Percentiles rank a stretch among this genome's conserved stretches.
phyloP scores from a whole-genome alignment of 2,888 invertebrate genomes.

The Apamea sordens region DNA sequence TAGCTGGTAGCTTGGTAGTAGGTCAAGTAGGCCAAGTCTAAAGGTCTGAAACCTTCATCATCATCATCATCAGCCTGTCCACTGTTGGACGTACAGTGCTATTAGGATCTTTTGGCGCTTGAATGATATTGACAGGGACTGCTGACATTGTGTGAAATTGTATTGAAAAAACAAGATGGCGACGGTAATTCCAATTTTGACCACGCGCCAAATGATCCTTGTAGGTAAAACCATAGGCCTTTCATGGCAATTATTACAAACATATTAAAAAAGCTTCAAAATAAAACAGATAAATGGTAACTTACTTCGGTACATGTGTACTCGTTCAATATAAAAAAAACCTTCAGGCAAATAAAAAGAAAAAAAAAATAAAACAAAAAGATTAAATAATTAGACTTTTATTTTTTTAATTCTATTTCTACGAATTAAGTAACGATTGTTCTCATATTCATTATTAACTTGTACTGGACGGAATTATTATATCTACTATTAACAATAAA shows the following conservation, averaged over 20 bases:
- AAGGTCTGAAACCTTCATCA: neutral
- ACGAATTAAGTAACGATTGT: slow-evolving; percentile 65
- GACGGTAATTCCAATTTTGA: no score
- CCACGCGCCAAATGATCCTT: no score
- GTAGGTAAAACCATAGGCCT: no score
- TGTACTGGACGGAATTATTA: slow-evolving; percentile 69
- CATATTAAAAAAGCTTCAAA: neutral
- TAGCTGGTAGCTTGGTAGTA: neutral
- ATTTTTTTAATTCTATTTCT: slow-evolving; percentile 46
- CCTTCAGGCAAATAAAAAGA: slow-evolving; percentile 3
- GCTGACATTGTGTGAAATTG: no score
- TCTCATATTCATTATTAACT: slow-evolving; percentile 58
- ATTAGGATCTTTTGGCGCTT: neutral
- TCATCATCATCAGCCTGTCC: neutral
- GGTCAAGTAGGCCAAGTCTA: neutral
- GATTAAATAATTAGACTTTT: slow-evolving; percentile 51
- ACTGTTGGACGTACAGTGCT: neutral
- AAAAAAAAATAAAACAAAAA: slow-evolving; percentile 46
- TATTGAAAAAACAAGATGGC: no score
- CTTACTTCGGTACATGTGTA: slow-evolving; percentile 4
- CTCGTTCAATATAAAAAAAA: slow-evolving; percentile 6
- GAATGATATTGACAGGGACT: neutral
- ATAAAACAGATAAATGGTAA: neutral
- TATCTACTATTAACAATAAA: slow-evolving; percentile 49
- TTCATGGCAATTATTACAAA: no score